Evolutionary conservation across 2,888 invertebrate genomes (phyloP), one percentile per base, ranked within the genome.

Genomic region (Eupithecia vulgata): DNA sequence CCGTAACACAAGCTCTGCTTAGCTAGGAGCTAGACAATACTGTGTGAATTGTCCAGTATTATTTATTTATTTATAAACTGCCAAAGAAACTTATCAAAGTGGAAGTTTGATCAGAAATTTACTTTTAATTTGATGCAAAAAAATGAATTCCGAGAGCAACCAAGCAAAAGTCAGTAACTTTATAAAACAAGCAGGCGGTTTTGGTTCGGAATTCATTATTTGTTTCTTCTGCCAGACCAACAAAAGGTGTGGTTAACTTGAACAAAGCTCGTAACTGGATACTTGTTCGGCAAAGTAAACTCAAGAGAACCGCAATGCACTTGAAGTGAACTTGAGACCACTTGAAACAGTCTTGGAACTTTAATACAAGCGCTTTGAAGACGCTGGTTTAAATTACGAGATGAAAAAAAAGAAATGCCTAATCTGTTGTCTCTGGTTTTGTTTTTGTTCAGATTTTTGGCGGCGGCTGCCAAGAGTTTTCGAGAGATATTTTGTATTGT

Each of bases 251-350:
- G 34, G 61, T 34, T 61, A 34, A 40, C 25, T 37, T 57, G 17
- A 61, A 61, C 34, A 61, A 61, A 61, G 61, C 30, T 61, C 17
- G 72, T 68, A 72, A 68, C 30, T 66, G 45, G n/a, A 66, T 73
- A 57, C 34, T 34, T 57, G 57, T 52, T 61, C 25, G 37, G 45
- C 21, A 40, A 68, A 40, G 48, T 48, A 48, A 67, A 48, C 15
- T 25, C 62, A 30, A 68, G 45, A 48, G 40, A 48, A 67, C 40
- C 62, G 69, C 71, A 67, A 25, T 57, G 75, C 64, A 62, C 64
- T 70, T 45, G 35, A 67, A 74, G 68, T 25, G 72, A 40, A 72
- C 75, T 75, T 64, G 75, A 72, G 59, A 57, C 57, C 69, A 75
- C 75, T 75, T 74, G 69, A 72, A 74, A 65, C 37, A n/a, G 45